Evolutionary conservation across 2,113 vertebrate genomes (phyloP).

Genomic region (Hyperopisus bebe): DNA sequence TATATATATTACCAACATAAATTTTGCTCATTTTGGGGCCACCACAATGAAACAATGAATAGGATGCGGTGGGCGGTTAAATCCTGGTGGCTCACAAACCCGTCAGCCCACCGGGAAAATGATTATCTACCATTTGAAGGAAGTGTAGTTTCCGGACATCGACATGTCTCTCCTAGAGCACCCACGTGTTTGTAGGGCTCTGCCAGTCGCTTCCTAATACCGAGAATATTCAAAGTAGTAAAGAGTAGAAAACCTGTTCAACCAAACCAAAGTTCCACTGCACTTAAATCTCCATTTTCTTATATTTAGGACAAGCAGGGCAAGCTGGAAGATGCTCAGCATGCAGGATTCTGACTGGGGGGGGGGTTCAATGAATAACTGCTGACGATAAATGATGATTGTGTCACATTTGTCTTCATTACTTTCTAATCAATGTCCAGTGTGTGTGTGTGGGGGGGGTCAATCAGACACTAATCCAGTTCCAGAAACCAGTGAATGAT

Average conservation of each 20-base stretch:
- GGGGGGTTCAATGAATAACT: neutral
- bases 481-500: neutral
- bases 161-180: neutral
- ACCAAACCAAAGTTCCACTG: neutral
- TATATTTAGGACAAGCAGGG: neutral
- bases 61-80: neutral
- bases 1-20: neutral
- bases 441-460: neutral
- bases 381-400: constrained; percentile 19
- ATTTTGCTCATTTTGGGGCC: neutral
- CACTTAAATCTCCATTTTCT: neutral
- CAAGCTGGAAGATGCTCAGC: neutral
- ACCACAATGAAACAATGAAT: neutral
- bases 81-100: neutral
- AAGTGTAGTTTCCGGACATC: neutral
- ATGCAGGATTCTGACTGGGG: neutral
- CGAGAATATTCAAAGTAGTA: neutral
- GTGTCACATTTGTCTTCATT: constrained; percentile 24
- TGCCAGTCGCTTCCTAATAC: neutral
- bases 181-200: neutral
- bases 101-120: neutral
- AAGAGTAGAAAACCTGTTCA: neutral
- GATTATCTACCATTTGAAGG: neutral
- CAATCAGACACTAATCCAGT: neutral
- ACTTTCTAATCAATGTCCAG: constrained; percentile 24